Evolutionary conservation across 2,888 invertebrate genomes (phyloP).

Genomic region (Allacma fusca): DNA sequence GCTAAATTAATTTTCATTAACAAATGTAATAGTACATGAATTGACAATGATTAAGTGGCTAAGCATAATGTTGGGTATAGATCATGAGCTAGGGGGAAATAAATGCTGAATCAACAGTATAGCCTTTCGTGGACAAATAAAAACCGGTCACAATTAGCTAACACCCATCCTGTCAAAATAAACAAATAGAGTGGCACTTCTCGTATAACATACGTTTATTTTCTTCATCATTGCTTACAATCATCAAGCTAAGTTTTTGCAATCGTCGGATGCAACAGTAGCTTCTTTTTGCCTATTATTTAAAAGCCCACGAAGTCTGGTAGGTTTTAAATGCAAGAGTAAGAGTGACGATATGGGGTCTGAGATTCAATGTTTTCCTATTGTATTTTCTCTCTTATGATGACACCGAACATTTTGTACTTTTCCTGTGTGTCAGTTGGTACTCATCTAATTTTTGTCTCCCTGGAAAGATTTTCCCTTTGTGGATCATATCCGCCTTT

Average conservation of each 20-base stretch:
- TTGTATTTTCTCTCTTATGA: background rate
- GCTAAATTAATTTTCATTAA: no score
- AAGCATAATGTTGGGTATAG: background rate
- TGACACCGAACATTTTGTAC: background rate
- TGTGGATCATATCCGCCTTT: background rate
- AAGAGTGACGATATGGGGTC: background rate
- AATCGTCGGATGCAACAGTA: background rate
- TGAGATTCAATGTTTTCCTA: background rate
- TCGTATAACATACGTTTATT: background rate
- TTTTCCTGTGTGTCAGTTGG: conserved; percentile 16
- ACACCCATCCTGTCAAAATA: conserved; percentile 37
- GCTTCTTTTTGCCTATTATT: no score
- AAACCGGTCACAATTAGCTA: conserved; percentile 39
- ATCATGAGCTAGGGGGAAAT: background rate
- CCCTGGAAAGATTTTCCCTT: background rate
- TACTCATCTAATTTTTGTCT: conserved; percentile 27
- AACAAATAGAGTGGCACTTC: conserved; percentile 34
- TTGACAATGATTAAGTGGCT: background rate
- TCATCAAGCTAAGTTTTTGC: conserved; percentile 20
- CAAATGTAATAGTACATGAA: no score
- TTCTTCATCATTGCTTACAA: background rate
- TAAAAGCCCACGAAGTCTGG: no score
- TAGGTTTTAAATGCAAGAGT: no score
- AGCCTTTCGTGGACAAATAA: conserved; percentile 28
- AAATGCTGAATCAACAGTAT: conserved; percentile 29